phyloP scores from a whole-genome alignment of 2,113 vertebrate species.

The Grammomys dolichurus region DNA sequence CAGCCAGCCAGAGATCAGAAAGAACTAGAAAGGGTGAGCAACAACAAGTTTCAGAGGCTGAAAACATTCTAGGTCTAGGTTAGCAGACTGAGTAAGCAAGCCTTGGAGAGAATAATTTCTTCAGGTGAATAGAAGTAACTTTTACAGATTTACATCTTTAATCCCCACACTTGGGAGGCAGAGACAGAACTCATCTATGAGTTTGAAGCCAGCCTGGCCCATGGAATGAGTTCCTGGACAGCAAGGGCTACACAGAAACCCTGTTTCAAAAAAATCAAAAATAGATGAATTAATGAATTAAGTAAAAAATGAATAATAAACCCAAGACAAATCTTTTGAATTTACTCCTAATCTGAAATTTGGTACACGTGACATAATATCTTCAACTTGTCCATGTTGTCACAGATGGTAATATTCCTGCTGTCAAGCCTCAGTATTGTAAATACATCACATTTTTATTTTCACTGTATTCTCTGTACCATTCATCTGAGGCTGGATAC shows the following conservation, averaged over 20 bases:
- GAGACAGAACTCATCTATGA: not conserved
- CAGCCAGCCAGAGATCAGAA: too few species aligned
- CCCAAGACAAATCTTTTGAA: not conserved
- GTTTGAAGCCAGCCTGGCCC: not conserved
- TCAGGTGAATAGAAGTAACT: too few species aligned
- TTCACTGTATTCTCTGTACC: not conserved
- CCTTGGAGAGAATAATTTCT: too few species aligned
- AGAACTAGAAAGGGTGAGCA: too few species aligned
- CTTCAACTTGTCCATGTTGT: not conserved
- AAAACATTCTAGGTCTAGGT: too few species aligned
- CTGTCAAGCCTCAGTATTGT: not conserved
- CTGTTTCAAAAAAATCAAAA: not conserved
- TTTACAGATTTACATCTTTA: not conserved
- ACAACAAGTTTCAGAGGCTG: too few species aligned
- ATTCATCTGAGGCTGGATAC: not conserved
- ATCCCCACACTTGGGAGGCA: not conserved
- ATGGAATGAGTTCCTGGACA: not conserved
- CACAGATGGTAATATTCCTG: not conserved
- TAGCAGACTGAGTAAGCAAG: too few species aligned
- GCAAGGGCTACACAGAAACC: not conserved
- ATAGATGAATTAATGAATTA: not conserved
- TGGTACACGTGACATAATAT: not conserved
- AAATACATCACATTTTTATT: not conserved
- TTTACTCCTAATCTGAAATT: not conserved
- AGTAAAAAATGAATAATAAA: too few species aligned